These are phyloP conservation scores for Todiramphus saurophagus DNA, from an alignment of 2,113 vertebrate genomes.

Conservation along the genomic window DNA sequence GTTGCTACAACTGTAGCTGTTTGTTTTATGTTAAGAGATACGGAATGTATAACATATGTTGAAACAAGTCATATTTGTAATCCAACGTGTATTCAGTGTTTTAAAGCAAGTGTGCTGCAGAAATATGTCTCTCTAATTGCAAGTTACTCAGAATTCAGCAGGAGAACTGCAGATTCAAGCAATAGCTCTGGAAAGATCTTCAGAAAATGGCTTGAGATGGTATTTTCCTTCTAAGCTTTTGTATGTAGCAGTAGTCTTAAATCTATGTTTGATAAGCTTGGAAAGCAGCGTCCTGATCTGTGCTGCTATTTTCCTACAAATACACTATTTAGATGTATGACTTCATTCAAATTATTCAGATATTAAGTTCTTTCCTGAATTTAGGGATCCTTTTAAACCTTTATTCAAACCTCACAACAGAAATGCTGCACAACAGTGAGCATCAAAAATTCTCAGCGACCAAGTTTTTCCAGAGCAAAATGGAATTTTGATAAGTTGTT, in stretches of 20 bases:
- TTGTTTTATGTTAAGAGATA: constrained; percentile 1
- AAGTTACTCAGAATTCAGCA: not conserved
- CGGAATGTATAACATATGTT: not conserved
- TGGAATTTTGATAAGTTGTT: not conserved
- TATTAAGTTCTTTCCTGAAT: not conserved
- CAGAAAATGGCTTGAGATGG: not conserved
- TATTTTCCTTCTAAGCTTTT: not conserved
- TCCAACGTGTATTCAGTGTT: not conserved
- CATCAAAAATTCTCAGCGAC: not conserved
- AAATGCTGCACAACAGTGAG: not conserved
- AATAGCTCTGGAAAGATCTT: not conserved
- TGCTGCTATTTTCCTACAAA: not conserved
- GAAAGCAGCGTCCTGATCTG: not conserved
- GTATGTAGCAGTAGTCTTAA: not conserved
- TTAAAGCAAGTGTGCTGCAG: not conserved
- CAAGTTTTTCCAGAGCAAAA: not conserved
- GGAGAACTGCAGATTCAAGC: not conserved
- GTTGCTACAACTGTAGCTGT: not conserved
- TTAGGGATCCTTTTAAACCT: not conserved
- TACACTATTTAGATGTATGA: not conserved
- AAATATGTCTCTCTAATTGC: not conserved
- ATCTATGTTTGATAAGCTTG: not conserved
- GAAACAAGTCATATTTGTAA: constrained; percentile 3
- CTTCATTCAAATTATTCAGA: not conserved
- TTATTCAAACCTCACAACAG: not conserved